Base-by-base conservation (phyloP, 2,113 vertebrate species). In the Barbus barbus region DNA sequence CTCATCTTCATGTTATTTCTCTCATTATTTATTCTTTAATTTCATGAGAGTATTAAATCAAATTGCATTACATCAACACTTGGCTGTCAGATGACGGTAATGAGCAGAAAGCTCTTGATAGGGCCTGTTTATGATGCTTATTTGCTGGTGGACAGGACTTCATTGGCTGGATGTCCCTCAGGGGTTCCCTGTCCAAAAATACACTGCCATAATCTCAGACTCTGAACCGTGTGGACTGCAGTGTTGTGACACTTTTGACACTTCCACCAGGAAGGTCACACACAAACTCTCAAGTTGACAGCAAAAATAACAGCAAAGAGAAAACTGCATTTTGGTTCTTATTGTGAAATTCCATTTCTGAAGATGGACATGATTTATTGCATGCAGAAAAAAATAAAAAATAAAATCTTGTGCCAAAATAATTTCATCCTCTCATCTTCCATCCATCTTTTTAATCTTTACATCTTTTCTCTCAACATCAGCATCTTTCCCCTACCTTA, bases 21-120 rank as follows among this genome's bases (percentile, higher is more conserved):
- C 53, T 69, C 28, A 24, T 78, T 76, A 72, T 78, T 33, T 24
- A 71, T 83, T 88, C 84, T 71, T 28, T 76, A 86, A 82, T 60
- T 31, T 84, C 65, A 73, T 84, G 87, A 71, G 86, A 83, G 87
- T 88, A 83, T 88, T 88, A 90, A 87, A 91, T 93, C 84, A 90
- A 85, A 89, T 84, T 82, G 72, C 75, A 93, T 92, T 87, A 89
- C 46, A 83, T 92, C 88, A 92, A 86, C 84, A 88, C 83, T 85
- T 86, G 48, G 88, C 86, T 89, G 87, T 53, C 84, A 86, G 74
- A 69, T 18, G 33, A 22, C 16, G 26, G 11, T 86, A 81, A 80
- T 53, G 74, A 56, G 75, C 61, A 46, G 80, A 85, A 83, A 28
- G 22, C 81, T 79, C 88, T 81, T 83, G 80, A 77, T 82, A 81